Percentiles rank a stretch among this genome's conserved stretches.
These are phyloP conservation scores for Tetrax tetrax DNA, from an alignment of 2,113 vertebrate genomes.

Conservation along the genomic window DNA sequence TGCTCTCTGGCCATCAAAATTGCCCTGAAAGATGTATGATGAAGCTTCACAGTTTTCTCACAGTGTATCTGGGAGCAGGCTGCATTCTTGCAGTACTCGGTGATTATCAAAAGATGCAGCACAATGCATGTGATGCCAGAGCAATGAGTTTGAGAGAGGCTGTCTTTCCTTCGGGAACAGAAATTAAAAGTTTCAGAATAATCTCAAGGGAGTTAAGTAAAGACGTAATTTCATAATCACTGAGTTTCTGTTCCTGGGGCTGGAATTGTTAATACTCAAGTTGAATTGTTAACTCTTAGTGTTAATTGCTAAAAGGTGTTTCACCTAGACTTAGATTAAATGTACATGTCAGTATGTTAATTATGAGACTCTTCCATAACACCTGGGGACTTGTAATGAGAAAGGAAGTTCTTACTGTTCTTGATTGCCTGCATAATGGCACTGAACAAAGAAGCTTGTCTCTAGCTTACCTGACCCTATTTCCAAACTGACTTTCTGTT, in stretches of 20 bases:
- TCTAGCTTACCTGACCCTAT: neutral
- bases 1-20: neutral
- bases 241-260: neutral
- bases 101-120: neutral
- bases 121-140: fast-evolving
- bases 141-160: neutral
- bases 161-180: neutral
- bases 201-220: neutral
- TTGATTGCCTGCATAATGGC: neutral
- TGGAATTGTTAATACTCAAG: neutral
- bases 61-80: neutral
- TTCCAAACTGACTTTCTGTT: neutral
- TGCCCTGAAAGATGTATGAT: neutral
- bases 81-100: neutral
- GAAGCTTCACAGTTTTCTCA: neutral
- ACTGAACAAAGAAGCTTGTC: neutral
- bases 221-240: neutral
- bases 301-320: neutral
- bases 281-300: neutral
- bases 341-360: neutral
- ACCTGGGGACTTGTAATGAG: neutral
- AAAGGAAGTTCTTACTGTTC: neutral
- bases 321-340: neutral
- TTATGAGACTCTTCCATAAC: neutral
- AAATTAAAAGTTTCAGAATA: neutral